phyloP scores from a whole-genome alignment of 2,113 vertebrate genomes.

The Anseranas semipalmata region DNA sequence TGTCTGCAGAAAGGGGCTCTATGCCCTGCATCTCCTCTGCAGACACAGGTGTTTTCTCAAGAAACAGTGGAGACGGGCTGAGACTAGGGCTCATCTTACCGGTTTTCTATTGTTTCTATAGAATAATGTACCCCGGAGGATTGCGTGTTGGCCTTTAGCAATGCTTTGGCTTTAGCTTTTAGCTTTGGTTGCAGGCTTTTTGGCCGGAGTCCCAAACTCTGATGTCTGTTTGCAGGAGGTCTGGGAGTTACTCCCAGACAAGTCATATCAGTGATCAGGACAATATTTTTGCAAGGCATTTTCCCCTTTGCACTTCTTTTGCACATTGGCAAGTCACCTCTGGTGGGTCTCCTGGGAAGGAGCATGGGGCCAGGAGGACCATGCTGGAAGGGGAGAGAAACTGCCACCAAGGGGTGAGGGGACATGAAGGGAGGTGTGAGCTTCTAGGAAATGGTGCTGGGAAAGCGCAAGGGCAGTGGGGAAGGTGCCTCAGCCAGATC shows the following conservation, averaged over 20 bases:
- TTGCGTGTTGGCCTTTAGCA: not conserved
- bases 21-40: not conserved
- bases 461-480: not conserved
- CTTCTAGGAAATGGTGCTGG: not conserved
- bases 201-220: not conserved
- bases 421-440: not conserved
- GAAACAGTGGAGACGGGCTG: not conserved
- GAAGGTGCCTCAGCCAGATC: not conserved
- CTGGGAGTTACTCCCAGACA: not conserved
- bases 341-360: not conserved
- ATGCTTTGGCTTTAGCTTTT: too few relatives aligned
- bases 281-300: not conserved
- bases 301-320: not conserved
- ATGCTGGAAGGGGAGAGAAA: not conserved
- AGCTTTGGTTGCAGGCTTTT: not conserved
- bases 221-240: not conserved
- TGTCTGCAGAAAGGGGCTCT: not conserved
- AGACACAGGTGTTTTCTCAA: not conserved
- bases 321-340: not conserved
- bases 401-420: not conserved
- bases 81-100: not conserved
- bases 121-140: not conserved
- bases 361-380: not conserved
- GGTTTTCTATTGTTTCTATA: not conserved
- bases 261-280: not conserved